Evolutionary conservation across 2,797 vertebrate genomes (phyloP).

Genomic region (Leptodactylus fallax): DNA sequence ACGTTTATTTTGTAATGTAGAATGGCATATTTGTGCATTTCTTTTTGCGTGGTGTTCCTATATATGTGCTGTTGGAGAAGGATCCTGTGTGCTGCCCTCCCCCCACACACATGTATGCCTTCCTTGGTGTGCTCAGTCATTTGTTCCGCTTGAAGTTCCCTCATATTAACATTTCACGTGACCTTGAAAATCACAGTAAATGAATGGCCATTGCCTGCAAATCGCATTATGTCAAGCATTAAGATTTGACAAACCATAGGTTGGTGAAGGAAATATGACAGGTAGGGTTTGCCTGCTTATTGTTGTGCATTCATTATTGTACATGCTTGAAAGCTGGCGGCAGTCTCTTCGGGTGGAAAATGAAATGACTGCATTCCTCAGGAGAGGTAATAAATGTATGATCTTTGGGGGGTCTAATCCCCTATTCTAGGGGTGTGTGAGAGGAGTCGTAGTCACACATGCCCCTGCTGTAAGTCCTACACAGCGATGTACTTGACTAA

Average conservation of each 20-base stretch:
- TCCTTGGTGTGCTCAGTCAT: not conserved
- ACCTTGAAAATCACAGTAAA: not conserved
- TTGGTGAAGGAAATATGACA: not conserved
- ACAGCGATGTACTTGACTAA: no score
- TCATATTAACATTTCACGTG: not conserved
- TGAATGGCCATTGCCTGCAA: not conserved
- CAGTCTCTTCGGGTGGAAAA: not conserved
- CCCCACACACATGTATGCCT: not conserved
- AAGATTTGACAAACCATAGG: not conserved
- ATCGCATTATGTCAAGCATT: not conserved
- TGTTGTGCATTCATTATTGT: not conserved
- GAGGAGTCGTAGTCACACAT: no score
- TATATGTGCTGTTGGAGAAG: not conserved
- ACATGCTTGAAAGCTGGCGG: not conserved
- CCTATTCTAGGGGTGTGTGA: no score
- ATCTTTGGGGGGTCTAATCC: no score
- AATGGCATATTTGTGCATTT: no score
- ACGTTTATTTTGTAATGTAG: no score
- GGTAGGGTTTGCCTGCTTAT: not conserved
- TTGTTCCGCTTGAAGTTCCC: not conserved
- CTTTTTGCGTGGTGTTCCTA: no score
- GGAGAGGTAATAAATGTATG: no score
- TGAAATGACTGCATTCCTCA: not conserved
- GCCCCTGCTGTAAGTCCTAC: no score
- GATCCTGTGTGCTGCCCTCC: not conserved